Percentiles rank a stretch among this genome's conserved stretches.
phyloP scores from a whole-genome alignment of 2,797 vertebrate genomes.

The Sciaenops ocellatus region DNA sequence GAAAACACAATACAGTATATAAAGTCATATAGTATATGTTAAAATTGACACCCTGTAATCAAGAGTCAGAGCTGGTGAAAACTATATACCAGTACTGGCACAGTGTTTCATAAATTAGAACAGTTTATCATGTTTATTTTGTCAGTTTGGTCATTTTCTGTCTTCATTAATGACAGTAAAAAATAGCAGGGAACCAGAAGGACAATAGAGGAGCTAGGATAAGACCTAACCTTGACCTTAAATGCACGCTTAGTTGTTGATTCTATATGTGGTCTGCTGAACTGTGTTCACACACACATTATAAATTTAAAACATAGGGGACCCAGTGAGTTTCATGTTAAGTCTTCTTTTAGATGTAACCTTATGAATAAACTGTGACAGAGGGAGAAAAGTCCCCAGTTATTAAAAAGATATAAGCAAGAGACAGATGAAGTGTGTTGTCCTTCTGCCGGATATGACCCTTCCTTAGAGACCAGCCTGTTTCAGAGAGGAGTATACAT shows the following conservation, averaged over 20 bases:
- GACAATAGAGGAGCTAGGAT: neutral
- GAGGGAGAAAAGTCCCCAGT: neutral
- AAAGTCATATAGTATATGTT: neutral
- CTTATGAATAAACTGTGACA: slow-evolving; percentile 35
- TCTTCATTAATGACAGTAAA: neutral
- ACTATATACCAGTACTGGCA: neutral
- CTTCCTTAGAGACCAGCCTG: slow-evolving; percentile 24
- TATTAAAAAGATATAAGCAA: slow-evolving; percentile 55
- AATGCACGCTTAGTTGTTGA: neutral
- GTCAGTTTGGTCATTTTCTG: neutral
- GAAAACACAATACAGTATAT: neutral
- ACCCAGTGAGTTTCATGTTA: neutral
- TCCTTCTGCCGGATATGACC: slow-evolving; percentile 13
- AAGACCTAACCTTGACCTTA: neutral
- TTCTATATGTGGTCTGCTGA: neutral
- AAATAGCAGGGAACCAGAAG: neutral
- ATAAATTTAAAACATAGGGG: slow-evolving; percentile 28
- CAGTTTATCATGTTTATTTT: neutral
- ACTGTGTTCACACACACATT: slow-evolving; percentile 20
- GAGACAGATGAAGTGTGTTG: slow-evolving; percentile 29
- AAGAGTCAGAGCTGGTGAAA: neutral
- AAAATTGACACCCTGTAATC: neutral
- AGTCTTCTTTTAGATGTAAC: slow-evolving; percentile 32
- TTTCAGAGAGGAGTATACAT: slow-evolving; percentile 40
- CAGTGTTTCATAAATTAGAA: neutral